Evolutionary conservation across 2,888 invertebrate species (phyloP).

Genomic region (Drosophila subsilvestris): DNA sequence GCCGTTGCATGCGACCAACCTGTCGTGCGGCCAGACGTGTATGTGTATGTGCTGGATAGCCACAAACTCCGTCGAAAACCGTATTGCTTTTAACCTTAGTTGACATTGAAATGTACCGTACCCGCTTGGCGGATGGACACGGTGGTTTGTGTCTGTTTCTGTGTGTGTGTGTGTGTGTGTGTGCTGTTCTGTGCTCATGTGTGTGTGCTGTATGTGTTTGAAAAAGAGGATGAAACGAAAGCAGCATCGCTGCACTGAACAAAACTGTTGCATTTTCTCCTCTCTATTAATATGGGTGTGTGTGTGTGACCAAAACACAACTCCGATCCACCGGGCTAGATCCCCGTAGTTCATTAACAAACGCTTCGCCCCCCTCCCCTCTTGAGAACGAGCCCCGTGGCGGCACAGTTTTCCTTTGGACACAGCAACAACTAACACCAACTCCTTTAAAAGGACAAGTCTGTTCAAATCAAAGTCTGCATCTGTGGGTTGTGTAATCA

Average conservation of each 20-base stretch:
- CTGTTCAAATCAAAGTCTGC: constrained; percentile 38
- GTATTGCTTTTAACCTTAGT: constrained; percentile 83
- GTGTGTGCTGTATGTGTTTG: constrained; percentile 48
- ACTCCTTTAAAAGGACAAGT: constrained; percentile 49
- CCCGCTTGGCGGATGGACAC: constrained; percentile 58
- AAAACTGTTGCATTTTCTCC: constrained; percentile 27
- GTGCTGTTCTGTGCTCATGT: constrained; percentile 36
- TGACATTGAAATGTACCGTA: constrained; percentile 83
- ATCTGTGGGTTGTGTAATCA: constrained; percentile 81
- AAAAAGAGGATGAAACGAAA: constrained; percentile 51
- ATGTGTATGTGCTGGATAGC: constrained; percentile 50
- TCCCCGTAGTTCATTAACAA: constrained; percentile 32
- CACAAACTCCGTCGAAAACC: constrained; percentile 52
- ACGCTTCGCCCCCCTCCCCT: constrained; percentile 2
- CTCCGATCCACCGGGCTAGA: neutral
- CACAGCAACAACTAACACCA: neutral
- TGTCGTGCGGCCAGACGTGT: constrained; percentile 42
- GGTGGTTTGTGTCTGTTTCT: constrained; percentile 32
- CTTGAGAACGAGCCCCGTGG: neutral
- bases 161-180: constrained; percentile 29
- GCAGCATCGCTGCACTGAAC: constrained; percentile 26
- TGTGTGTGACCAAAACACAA: constrained; percentile 35
- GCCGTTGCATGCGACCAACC: constrained; percentile 46
- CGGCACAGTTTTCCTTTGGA: neutral
- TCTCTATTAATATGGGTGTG: constrained; percentile 2